Evolutionary conservation across 1,140 invertebrate genomes (phyloP).

Genomic region (Meloidogyne chitwoodi): DNA sequence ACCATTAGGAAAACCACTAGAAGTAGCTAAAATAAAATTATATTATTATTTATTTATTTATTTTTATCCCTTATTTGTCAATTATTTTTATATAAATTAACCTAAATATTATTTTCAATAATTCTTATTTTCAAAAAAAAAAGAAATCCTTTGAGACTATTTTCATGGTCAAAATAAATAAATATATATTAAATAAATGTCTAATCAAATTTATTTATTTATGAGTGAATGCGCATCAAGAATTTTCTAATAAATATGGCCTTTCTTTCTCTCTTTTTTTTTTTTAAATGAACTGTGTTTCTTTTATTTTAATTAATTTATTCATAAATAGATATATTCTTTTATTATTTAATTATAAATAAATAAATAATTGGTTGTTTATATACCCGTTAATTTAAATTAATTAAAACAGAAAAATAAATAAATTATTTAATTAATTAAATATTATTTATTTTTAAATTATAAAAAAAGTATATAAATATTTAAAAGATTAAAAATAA

Average conservation of each 20-base stretch:
- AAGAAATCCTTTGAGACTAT: not conserved
- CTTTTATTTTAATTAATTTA: conserved; percentile 7
- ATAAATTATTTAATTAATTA: no score
- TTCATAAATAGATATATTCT: not conserved
- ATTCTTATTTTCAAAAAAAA: conserved; percentile 2
- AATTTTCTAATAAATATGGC: no score
- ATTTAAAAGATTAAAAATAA: no score
- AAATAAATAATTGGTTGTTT: not conserved
- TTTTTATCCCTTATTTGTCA: not conserved
- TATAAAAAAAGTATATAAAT: no score
- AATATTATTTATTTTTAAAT: no score
- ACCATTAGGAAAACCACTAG: conserved; percentile 5
- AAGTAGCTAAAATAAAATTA: conserved; percentile 1
- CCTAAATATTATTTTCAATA: no score
- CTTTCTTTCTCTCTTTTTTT: no score
- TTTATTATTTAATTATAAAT: not conserved
- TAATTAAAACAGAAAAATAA: not conserved
- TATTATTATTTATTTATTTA: not conserved
- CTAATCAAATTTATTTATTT: conserved; percentile 1
- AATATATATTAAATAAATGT: not conserved
- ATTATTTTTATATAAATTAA: no score
- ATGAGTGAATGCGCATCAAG: not conserved
- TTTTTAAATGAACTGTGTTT: not conserved
- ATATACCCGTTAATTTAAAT: not conserved
- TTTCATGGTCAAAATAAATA: not conserved